Evolutionary conservation across 2,888 invertebrate genomes (phyloP), one percentile per base, ranked within the genome.

Genomic region (Alviniconcha strummeri): DNA sequence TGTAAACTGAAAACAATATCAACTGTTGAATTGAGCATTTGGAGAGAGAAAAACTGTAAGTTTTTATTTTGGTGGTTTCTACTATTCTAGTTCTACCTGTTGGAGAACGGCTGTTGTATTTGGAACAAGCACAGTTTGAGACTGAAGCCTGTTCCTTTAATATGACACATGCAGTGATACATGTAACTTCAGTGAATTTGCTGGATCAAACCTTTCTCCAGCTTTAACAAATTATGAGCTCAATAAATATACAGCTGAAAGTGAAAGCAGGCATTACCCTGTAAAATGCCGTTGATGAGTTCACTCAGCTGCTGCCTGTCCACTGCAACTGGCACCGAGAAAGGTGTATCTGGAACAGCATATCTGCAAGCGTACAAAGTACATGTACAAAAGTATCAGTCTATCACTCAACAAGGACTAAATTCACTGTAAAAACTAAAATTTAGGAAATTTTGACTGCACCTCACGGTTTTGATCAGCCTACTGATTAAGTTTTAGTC

Each of bases 311-410:
- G 96, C 54, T 95, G 94, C 15, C 95, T 93, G 79, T 96, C 95
- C 5, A 97, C 95, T 87, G 95, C 95, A 79, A 96, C 95, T 81
- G 97, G 96, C 54, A 98, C 96, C 19, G 97, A 96, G 91, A 97
- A 96, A 0, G 97, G 97, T 88, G 95, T 96, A 93, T 97, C 97
- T 8, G 98, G 96, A 78, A 98, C 96, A 9, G 98, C 97, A 95
- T 96, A 97, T 89, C 98, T 98, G 93, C 87, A 94, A 94, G 64
- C 36, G 64, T n/a, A 6, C 17, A n/a, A 8, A 71, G 19, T 19
- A 71, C n/a, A 71, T 19, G 9, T 13, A 9, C 3, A 64, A 13
- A 9, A 9, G 11, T 4, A 13, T 9, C 15, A 9, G 1, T 64
- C 15, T 4, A 13, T 9, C 15, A 9, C 15, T 64, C 15, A 15